phyloP scores from a whole-genome alignment of 2,888 invertebrate species.

The Diarsia dahlii region DNA sequence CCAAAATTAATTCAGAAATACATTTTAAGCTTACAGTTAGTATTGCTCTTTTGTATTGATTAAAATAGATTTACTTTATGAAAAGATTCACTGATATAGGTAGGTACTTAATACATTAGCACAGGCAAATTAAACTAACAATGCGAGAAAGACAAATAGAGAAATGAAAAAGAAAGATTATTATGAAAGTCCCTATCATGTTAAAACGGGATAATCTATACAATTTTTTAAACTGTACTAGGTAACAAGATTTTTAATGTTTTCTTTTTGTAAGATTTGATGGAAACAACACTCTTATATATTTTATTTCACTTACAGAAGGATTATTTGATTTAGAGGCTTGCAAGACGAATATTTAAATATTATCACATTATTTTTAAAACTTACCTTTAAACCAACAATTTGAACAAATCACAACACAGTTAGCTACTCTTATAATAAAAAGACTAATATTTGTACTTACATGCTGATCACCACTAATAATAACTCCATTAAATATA shows the following conservation, averaged over 20 bases:
- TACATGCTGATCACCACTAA: conserved; percentile 72
- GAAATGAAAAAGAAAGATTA: too few species aligned
- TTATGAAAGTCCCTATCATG: not conserved
- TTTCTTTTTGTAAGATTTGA: not conserved
- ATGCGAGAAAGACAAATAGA: not conserved
- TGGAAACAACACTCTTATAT: not conserved
- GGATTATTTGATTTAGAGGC: not conserved
- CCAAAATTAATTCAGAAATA: not conserved
- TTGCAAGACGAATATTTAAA: not conserved
- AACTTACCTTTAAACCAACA: not conserved
- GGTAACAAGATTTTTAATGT: not conserved
- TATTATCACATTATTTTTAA: not conserved
- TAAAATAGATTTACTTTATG: not conserved
- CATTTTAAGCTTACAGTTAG: too few species aligned
- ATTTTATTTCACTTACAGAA: not conserved
- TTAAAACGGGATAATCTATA: not conserved
- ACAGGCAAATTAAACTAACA: not conserved
- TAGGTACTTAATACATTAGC: not conserved
- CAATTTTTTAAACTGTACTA: too few species aligned
- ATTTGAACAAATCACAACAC: conserved; percentile 3
- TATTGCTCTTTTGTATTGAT: not conserved
- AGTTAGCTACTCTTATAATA: not conserved
- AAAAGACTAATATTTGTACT: conserved; percentile 57
- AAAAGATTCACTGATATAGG: not conserved
- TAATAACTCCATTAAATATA: conserved; percentile 64